Evolutionary conservation across 2,888 invertebrate genomes (phyloP), one percentile per base, ranked within the genome.

Genomic region (Euspilapteryx auroguttella): DNA sequence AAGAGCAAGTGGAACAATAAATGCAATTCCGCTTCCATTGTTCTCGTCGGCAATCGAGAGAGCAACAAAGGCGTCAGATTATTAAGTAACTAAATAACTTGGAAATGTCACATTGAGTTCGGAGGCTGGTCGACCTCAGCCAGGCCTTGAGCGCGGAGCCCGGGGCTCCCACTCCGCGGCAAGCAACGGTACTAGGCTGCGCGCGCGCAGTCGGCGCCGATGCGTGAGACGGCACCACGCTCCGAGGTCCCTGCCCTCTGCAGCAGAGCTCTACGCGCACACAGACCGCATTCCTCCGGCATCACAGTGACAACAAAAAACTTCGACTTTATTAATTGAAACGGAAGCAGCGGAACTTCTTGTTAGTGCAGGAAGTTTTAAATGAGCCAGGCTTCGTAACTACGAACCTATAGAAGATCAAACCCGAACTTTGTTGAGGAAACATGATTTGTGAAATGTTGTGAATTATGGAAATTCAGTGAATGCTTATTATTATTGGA

Each of bases 221-320:
- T 56, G 58, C 45, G 51, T 53, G 51, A 51, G 49, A 46, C 50
- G 54, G 51, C 51, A 47, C 49, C 45, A 46, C 51, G 50, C 49
- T 49, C 35, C 29, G 62, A 61, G 71, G 71, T 73, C 68, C 55
- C 49, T 69, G 71, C 69, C 69, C 71, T 55, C 69, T 17, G 5
- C 37, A 51, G 54, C 61, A 55, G 42, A 48, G 46, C 46, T 41
- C 13, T 12, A 15, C 39, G 42, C 34, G 34, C 30, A 31, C 35
- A 39, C 25, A 30, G 5, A 8, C 17, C 17, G 17, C 5, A 8
- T 17, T 17, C 5, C 17, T 8, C 17, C 17, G 17, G 8, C 17
- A 17, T 8, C 5, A 5, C 5, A 17, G 5, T 6, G 8, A 17
- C 8, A 5, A 6, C 5, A 5, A 17, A 17, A 6, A 17, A 17